Evolutionary conservation across 1,140 invertebrate species (phyloP), one percentile per base, ranked within the genome.

Genomic region (Aplysia californica): DNA sequence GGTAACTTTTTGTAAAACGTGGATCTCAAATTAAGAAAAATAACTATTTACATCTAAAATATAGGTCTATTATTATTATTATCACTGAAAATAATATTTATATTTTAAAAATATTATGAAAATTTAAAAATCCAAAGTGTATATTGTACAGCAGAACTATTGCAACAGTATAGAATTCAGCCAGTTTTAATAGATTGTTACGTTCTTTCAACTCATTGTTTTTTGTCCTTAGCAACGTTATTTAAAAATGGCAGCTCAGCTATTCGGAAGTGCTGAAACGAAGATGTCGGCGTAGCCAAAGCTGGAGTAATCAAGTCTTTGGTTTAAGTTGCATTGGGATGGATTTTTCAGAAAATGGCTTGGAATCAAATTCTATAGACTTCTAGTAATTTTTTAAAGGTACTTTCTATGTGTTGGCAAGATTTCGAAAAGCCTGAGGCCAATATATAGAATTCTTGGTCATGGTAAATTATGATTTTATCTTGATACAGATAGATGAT

Each of bases 221-320:
- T 31, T 31, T 56, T 20, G 4, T 58, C 36, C 69, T 15, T 71
- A 71, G 69, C 69, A 58, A 71, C 69, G 38, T 33, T 71, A 39
- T 71, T 71, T 71, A 15, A 2, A 71, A 71, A 71, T 71, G 69
- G 69, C 50, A 31, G 21, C 29, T 29, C n/a, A n/a, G n/a, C n/a
- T n/a, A n/a, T n/a, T n/a, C n/a, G n/a, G n/a, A n/a, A n/a, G n/a
- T n/a, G n/a, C n/a, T n/a, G n/a, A n/a, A n/a, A n/a, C n/a, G n/a
- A n/a, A n/a, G n/a, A n/a, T n/a, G n/a, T n/a, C n/a, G n/a, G n/a
- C 29, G 58, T 61, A 10, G 18, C 29, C 58, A 61, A 61, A 10
- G 29, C 26, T 23, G 29, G 6, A 18, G 58, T 23, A 18, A 10
- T 61, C 10, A 6, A 61, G 26, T 61, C 29, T 29, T 61, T 61